Base-by-base conservation (phyloP, 2,888 invertebrate genomes). In the Pimpla rufipes region DNA sequence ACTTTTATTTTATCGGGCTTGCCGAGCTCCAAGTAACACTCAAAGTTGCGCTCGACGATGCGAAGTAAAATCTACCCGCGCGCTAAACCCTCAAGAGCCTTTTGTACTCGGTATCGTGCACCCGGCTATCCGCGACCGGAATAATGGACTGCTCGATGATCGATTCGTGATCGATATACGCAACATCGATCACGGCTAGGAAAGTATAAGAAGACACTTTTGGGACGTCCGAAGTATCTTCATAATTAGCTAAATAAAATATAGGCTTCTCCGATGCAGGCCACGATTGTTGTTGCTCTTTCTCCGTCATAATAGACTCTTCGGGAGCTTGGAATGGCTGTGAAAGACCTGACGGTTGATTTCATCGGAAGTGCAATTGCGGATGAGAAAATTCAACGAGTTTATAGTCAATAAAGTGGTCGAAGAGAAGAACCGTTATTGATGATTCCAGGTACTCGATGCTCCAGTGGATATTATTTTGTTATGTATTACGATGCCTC, bases 1-100 rank as follows among this genome's bases (percentile, higher is more conserved):
- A 59, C 35, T 45, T 73, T 73, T 11, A 21, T 71, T 71, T 71
- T 57, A 71, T 71, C 57, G 42, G 29, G 55, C 21, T 42, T 13
- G 55, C 40, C 62, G 13, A 40, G 23, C 23, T 23, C 11, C n/a
- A 16, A n/a, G 23, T 71, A 55, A 71, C 71, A 42, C 71, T 57
- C 55, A n/a, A 71, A 71, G 57, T 71, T 57, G 21, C 13, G 37
- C 13, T 45, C 23, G n/a, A 5, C 55, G n/a, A 71, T 57, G 16
- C 40, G 57, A 23, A 29, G 11, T 62, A 62, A 62, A 40, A 62
- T 62, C 16, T 6, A 59, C 35, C 37, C 7, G 16, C 5, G 18
- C 52, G 55, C 37, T 21, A 40, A 40, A 55, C 13, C 13, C 40
- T 55, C 40, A 40, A 40, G 70, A 42, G 5, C 13, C 18, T 70